Base-by-base conservation (phyloP, 2,113 vertebrate species). In the Cyprinodon brontotheroides region DNA sequence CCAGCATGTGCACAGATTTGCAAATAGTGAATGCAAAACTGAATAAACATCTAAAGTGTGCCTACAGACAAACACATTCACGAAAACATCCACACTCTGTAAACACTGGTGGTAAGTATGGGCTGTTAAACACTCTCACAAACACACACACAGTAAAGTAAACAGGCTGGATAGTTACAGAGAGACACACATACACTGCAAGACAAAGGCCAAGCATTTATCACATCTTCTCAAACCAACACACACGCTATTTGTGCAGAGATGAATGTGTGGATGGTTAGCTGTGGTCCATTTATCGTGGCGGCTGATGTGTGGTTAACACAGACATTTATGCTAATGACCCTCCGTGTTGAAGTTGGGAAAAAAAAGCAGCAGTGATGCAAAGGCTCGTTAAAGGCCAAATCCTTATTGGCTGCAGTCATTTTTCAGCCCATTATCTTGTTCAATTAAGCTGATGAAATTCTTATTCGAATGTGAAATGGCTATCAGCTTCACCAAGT, bases 241-340 rank as follows among this genome's bases (percentile, higher is more conserved):
- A 60, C 65, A 79, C 68, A 48, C 63, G 70, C 50, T 47, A 80
- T 86, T 78, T 81, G 22, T 76, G 70, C 69, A 71, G 64, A 79
- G 77, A 81, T 87, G 79, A 81, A 63, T 74, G 74, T 68, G 76
- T 84, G 78, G 81, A 83, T 81, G 74, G 65, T 85, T 85, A 82
- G 84, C 88, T 63, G 83, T 80, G 84, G 84, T 78, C 79, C 86
- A 91, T 92, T 89, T 89, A 87, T 79, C 79, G 80, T 85, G 79
- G 85, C 86, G 86, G 89, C 85, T 89, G 83, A 88, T 87, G 91
- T 86, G 91, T 85, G 80, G 80, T 91, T 92, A 92, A 89, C 85
- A 82, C 85, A 88, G 85, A 89, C 86, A 81, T 89, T 90, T 90
- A 90, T 91, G 87, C 87, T 90, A 92, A 92, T 91, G 86, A 83